Conservation (phyloP, 2,888 invertebrate genomes). For the Megaustenia siamemsis region DNA sequence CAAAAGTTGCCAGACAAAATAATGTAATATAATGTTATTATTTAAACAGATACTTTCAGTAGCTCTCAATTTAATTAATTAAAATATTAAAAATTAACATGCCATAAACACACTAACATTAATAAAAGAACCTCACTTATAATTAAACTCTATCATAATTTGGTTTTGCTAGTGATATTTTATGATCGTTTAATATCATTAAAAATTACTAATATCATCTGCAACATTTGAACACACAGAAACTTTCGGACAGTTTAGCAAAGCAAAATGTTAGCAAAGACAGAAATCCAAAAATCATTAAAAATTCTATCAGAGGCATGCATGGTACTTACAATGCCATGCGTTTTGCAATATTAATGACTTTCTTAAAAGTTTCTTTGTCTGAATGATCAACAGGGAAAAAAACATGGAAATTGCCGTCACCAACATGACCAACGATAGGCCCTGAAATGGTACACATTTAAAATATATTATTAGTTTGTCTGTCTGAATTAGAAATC, state of each 20-base stretch:
- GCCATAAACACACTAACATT: too few relatives aligned
- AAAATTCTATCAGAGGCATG: background rate
- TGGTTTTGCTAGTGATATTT: too few relatives aligned
- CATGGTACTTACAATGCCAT: conserved; percentile 72
- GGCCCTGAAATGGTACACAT: conserved; percentile 74
- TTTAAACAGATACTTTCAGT: too few relatives aligned
- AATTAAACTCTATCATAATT: too few relatives aligned
- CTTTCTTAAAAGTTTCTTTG: conserved; percentile 74
- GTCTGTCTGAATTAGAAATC: too few relatives aligned
- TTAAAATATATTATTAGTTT: background rate
- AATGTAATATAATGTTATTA: background rate
- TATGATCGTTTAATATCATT: too few relatives aligned
- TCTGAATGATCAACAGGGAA: conserved; percentile 80
- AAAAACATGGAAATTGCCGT: conserved; percentile 82
- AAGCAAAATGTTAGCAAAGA: background rate
- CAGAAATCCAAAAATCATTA: background rate
- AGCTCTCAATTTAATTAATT: too few relatives aligned
- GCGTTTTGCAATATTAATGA: conserved; percentile 66
- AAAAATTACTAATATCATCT: background rate
- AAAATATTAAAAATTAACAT: too few relatives aligned
- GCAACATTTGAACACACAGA: conserved; percentile 21
- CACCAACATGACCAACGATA: conserved; percentile 83
- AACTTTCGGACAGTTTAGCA: background rate
- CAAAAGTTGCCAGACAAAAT: background rate
- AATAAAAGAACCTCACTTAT: too few relatives aligned